Evolutionary conservation across 2,113 vertebrate species (phyloP).

Genomic region (Crotalus viridis): DNA sequence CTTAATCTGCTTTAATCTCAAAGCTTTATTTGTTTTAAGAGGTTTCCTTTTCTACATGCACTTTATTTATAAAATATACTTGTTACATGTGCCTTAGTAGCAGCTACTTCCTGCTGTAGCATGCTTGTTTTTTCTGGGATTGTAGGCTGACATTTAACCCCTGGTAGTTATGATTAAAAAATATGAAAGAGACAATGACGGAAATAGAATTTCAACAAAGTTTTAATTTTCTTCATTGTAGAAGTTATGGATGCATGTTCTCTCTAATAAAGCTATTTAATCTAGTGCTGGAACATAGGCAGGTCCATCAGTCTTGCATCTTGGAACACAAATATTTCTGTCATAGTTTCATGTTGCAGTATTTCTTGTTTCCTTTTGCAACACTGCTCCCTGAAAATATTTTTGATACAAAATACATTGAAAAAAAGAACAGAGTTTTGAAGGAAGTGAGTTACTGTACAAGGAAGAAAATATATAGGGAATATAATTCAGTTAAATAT

Average conservation of each 20-base stretch:
- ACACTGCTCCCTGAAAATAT: conserved; percentile 21
- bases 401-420: conserved; percentile 16
- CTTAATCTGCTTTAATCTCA: background rate
- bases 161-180: too few species aligned
- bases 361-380: conserved; percentile 6
- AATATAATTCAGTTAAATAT: conserved; percentile 2
- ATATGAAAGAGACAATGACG: too few species aligned
- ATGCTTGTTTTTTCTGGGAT: background rate
- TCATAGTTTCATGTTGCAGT: conserved; percentile 9
- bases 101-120: background rate
- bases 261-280: background rate
- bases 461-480: conserved; percentile 10
- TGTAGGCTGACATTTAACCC: too few species aligned
- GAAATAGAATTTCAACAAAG: background rate
- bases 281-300: too few species aligned
- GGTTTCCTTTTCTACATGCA: background rate
- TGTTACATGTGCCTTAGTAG: background rate
- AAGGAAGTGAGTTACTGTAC: background rate
- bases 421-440: conserved; percentile 15
- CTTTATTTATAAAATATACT: background rate
- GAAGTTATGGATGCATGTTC: background rate
- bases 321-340: background rate
- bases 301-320: background rate
- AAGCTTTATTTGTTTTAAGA: background rate
- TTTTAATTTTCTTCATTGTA: background rate